phyloP scores from a whole-genome alignment of 2,888 invertebrate genomes.

The Tipula lateralis region DNA sequence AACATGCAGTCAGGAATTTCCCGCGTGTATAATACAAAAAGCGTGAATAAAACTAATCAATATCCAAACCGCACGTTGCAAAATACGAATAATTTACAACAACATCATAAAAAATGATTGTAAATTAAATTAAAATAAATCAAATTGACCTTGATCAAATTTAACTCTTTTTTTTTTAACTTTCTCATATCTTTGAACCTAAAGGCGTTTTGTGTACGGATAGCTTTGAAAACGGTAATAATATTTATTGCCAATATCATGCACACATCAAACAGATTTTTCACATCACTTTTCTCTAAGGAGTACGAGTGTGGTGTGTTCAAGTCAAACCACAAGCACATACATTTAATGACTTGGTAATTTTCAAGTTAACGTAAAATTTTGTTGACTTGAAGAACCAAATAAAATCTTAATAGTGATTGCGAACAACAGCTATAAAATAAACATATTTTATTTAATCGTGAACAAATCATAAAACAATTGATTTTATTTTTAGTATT shows the following conservation, averaged over 20 bases:
- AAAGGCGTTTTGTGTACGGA: not conserved
- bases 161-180: not conserved
- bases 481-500: not conserved
- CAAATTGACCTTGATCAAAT: slow-evolving; percentile 24
- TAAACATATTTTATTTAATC: not conserved
- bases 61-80: not conserved
- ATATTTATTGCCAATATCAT: not conserved
- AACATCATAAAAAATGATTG: not conserved
- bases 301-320: too few species aligned
- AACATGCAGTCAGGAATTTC: not conserved
- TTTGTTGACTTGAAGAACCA: not conserved
- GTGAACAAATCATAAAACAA: not conserved
- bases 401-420: not conserved
- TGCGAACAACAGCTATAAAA: not conserved
- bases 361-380: not conserved
- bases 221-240: not conserved
- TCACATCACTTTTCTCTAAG: not conserved
- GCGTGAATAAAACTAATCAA: slow-evolving; percentile 4
- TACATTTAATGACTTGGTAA: not conserved
- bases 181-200: not conserved
- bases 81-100: not conserved
- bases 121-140: slow-evolving; percentile 24
- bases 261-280: not conserved
- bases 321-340: not conserved
- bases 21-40: not conserved